These are phyloP conservation scores for Pangasius krempfi DNA, from an alignment of 2,797 vertebrate species.

Conservation along the genomic window DNA sequence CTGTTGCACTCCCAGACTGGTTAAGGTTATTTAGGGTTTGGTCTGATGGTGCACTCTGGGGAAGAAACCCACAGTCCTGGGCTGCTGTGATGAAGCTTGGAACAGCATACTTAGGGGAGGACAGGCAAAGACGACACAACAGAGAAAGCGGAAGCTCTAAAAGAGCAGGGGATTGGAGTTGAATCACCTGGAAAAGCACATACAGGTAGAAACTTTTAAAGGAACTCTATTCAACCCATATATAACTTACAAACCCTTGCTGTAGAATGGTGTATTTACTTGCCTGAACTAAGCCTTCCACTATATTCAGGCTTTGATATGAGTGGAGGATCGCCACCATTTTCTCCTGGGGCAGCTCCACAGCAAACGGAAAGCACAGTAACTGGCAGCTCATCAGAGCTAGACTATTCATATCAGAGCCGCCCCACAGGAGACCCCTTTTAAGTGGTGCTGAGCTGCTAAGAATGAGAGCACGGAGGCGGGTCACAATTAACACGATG, in stretches of 20 bases:
- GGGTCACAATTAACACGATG: conserved; percentile 31
- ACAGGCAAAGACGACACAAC: conserved; percentile 82
- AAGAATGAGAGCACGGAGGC: conserved; percentile 44
- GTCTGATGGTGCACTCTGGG: conserved; percentile 36
- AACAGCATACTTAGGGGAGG: conserved; percentile 65
- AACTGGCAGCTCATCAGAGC: conserved; percentile 81
- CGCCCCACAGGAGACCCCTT: conserved; percentile 54
- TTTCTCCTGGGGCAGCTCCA: conserved; percentile 78
- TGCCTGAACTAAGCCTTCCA: conserved; percentile 84
- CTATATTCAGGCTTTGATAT: conserved; percentile 78
- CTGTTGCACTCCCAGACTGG: conserved; percentile 25
- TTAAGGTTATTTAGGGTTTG: conserved; percentile 43
- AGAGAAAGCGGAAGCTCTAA: conserved; percentile 85
- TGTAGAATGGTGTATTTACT: conserved; percentile 39
- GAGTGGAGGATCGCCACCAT: conserved; percentile 69
- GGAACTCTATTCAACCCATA: background rate
- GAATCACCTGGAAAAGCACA: conserved; percentile 79
- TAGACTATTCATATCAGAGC: conserved; percentile 64
- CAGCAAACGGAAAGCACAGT: conserved; percentile 87
- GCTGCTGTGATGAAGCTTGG: conserved; percentile 60
- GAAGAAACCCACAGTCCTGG: conserved; percentile 65
- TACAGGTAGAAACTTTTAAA: conserved; percentile 56
- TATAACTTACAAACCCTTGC: conserved; percentile 15
- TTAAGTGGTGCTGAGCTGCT: conserved; percentile 47
- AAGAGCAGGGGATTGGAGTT: conserved; percentile 68